Conservation (phyloP, 2,888 invertebrate species). For the Drosophila lacicola region DNA sequence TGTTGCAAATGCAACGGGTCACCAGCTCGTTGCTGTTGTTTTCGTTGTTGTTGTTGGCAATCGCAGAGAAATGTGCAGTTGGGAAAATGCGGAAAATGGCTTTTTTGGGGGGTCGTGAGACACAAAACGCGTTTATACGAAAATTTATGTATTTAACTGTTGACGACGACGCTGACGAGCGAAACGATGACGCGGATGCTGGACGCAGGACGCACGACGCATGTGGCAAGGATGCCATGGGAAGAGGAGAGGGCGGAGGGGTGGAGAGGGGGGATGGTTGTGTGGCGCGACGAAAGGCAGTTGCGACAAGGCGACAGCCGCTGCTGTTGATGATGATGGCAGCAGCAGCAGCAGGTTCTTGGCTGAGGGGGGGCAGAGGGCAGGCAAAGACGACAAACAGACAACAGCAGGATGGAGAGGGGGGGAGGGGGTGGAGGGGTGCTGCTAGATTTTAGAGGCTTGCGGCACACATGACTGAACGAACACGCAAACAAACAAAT, state of each 20-base stretch:
- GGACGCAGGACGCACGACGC: conserved; percentile 22
- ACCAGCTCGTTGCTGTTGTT: conserved; percentile 7
- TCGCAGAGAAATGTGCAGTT: conserved; percentile 40
- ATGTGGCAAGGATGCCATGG: conserved; percentile 2
- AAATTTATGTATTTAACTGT: conserved; percentile 81
- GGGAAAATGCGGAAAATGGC: conserved; percentile 32
- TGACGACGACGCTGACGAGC: conserved; percentile 72
- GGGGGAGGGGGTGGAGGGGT: neutral
- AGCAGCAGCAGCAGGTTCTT: neutral
- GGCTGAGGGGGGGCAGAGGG: conserved; percentile 40
- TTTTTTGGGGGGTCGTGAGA: conserved; percentile 44
- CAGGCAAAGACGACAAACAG: conserved; percentile 69
- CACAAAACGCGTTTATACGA: conserved; percentile 79
- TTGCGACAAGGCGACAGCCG: conserved; percentile 63
- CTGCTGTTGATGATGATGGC: conserved; percentile 11
- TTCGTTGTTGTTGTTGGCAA: conserved; percentile 24
- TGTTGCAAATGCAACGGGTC: conserved; percentile 37
- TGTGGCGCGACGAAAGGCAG: conserved; percentile 70
- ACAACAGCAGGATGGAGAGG: conserved; percentile 30
- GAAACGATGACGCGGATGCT: conserved; percentile 71
- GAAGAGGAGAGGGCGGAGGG: neutral
- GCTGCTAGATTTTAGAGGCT: conserved; percentile 44
- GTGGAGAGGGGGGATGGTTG: neutral
- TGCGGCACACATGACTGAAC: conserved; percentile 68
- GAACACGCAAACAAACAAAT: conserved; percentile 76